Evolutionary conservation across 2,797 vertebrate species (phyloP), one percentile per base, ranked within the genome.

Genomic region (Premnoplex brunnescens): DNA sequence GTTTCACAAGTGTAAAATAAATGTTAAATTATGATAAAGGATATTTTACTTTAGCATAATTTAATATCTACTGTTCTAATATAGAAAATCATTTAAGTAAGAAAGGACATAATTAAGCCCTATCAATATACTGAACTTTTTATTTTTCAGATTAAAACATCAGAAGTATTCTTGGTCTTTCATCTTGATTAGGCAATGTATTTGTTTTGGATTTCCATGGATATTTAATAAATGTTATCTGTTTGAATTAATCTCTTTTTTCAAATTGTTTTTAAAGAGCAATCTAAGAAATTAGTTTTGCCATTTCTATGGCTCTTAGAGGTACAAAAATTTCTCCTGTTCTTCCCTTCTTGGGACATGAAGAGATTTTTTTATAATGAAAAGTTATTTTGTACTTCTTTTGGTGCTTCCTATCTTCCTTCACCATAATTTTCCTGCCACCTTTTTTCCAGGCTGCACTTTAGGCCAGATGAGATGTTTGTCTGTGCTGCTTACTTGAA

Each of bases 61-160:
- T 96, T 89, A 95, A 27, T 91, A 90, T 88, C 83, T 90, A 80
- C 62, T 86, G 81, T 93, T 97, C 97, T 96, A 95, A 96, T 97
- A 97, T 49, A 96, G 90, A 97, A 97, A 98, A 63, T 93, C n/a
- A 97, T 98, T 97, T 97, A 97, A 96, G 91, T 94, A 90, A 94
- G 82, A 93, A 94, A 95, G 91, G 85, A 96, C 51, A 89, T 95
- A 97, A 98, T 98, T 97, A 98, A 97, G 89, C 73, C 93, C 94
- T 95, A 96, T 97, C 95, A 95, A 96, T 96, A 95, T 91, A 95
- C 86, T 30, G 72, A 95, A 89, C 60, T 97, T 91, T 97, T 97
- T 98, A 95, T 95, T 97, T 98, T 97, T 95, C 95, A 97, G 90
- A 98, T 97, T 96, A 96, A 97, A 97, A 97, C 97, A 97, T 96